phyloP scores from a whole-genome alignment of 1,140 invertebrate species.

The Acromyrmex heyeri region DNA sequence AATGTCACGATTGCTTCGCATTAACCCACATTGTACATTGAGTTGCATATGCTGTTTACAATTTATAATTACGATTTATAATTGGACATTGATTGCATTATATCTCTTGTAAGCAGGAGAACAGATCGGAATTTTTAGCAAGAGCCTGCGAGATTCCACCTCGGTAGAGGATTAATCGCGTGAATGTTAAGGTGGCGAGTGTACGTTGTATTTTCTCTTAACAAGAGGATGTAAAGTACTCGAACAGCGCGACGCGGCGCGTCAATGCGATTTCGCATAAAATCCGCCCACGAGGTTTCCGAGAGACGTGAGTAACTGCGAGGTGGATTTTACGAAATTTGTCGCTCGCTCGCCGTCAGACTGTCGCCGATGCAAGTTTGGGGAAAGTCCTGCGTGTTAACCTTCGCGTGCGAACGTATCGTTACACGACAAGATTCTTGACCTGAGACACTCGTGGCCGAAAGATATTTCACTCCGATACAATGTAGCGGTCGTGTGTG shows the following conservation, averaged over 20 bases:
- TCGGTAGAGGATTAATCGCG: conserved; percentile 43
- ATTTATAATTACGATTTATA: neutral
- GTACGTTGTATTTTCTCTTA: conserved; percentile 60
- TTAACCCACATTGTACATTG: neutral
- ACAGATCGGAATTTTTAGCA: conserved; percentile 40
- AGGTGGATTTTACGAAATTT: conserved; percentile 60
- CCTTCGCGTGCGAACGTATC: conserved; percentile 62
- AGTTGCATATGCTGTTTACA: neutral
- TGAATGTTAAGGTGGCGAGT: conserved; percentile 4
- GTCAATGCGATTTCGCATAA: conserved; percentile 58
- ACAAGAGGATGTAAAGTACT: conserved; percentile 61
- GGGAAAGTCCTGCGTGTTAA: conserved; percentile 55
- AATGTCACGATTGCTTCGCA: neutral
- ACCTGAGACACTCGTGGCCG: conserved; percentile 54
- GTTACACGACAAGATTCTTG: conserved; percentile 67
- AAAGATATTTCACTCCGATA: conserved; percentile 57
- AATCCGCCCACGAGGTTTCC: conserved; percentile 39
- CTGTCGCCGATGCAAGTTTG: conserved; percentile 54
- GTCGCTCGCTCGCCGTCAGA: conserved; percentile 49
- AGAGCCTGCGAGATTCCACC: conserved; percentile 40
- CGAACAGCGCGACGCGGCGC: conserved; percentile 40
- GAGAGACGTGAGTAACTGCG: conserved; percentile 52
- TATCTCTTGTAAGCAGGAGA: neutral
- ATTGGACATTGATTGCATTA: neutral
- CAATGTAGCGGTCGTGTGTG: conserved; percentile 11